Evolutionary conservation across 2,113 vertebrate genomes (phyloP).

Genomic region (Salminus brasiliensis): DNA sequence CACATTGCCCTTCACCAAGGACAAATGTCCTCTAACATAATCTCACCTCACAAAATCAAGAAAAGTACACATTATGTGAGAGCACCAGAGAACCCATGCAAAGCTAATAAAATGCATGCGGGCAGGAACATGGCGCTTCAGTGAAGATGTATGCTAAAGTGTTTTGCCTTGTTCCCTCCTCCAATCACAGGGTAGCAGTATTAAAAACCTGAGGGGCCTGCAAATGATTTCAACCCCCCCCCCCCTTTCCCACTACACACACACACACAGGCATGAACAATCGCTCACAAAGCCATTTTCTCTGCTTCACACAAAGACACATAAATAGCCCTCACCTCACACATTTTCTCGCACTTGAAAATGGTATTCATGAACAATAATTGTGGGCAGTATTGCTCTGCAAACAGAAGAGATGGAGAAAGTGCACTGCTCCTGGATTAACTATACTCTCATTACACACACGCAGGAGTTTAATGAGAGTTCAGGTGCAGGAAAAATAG

Average conservation of each 20-base stretch:
- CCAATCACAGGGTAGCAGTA: conserved; percentile 26
- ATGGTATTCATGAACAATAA: conserved; percentile 32
- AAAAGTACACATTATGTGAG: background rate
- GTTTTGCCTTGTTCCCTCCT: conserved; percentile 14
- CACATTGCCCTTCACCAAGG: no score
- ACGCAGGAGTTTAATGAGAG: background rate
- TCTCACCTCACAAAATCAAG: conserved; percentile 2
- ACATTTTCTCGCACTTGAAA: conserved; percentile 43
- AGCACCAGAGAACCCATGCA: background rate
- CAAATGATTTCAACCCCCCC: conserved; percentile 40
- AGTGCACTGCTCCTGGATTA: background rate
- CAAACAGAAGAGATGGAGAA: conserved; percentile 3
- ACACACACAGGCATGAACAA: conserved; percentile 35
- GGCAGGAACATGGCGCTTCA: background rate
- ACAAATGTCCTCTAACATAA: no score
- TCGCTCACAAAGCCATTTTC: conserved; percentile 37
- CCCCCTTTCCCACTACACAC: conserved; percentile 15
- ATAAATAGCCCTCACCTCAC: conserved; percentile 47
- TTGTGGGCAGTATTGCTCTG: conserved; percentile 13
- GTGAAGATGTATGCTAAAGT: conserved; percentile 9
- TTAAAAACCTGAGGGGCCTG: conserved; percentile 46
- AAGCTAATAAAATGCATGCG: background rate
- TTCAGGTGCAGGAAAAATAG: background rate
- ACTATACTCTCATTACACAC: background rate
- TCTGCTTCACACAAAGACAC: conserved; percentile 48